Evolutionary conservation across 2,888 invertebrate species (phyloP), one percentile per base, ranked within the genome.

Genomic region (Macrosiphum euphorbiae): DNA sequence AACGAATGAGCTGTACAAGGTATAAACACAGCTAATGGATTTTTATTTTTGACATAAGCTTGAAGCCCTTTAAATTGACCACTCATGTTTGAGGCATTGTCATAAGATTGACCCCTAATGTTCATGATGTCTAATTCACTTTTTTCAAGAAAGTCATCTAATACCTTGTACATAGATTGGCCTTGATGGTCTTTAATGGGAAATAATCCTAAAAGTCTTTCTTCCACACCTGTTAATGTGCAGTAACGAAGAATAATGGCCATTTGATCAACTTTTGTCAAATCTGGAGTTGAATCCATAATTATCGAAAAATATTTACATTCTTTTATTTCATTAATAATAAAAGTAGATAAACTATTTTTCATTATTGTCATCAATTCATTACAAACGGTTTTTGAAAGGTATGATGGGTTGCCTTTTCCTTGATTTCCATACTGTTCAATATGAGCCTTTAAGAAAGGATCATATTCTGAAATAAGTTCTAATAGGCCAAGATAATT

Each of bases 81-180:
- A 47, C 95, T 94, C 95, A 95, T 95, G 95, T 95, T 95, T 85
- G 95, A 94, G 47, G 95, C 95, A 95, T 95, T 95, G 95, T 95
- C 95, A 94, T 95, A 95, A 90, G 95, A 95, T 93, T 95, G 95
- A 47, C 95, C 95, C 41, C 95, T 86, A 87, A 94, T 95, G 94
- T 95, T 94, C 94, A 94, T 92, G 91, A 95, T 95, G 85, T 95
- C 90, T 92, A 95, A 87, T 50, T 50, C 86, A 86, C 86, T 47
- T 86, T 67, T 86, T 86, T 47, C 47, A 86, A 86, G 47, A 86
- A 86, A 86, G 86, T 86, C 86, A 86, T 86, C 86, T 86, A 86
- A 86, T 86, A 86, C 28, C 47, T 86, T 47, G 28, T 47, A 86
- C 86, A 86, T 86, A 86, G 86, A 47, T 86, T 86, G 47, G 47